Evolutionary conservation across 1,140 invertebrate species (phyloP), one percentile per base, ranked within the genome.

Genomic region (Bombus confusus): DNA sequence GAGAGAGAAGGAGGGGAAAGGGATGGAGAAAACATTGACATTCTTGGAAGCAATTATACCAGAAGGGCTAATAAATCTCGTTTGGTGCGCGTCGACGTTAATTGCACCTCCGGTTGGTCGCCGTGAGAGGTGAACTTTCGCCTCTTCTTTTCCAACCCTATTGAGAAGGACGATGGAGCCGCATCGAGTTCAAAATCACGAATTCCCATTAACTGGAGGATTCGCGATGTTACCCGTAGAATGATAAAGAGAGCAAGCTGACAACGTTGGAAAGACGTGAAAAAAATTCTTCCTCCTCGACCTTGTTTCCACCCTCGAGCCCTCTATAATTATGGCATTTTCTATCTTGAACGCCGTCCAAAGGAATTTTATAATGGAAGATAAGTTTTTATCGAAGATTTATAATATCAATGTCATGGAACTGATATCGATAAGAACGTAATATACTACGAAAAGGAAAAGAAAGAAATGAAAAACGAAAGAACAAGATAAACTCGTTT

Each of bases 1-100:
- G 47, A 52, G 13, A n/a, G 4, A 62, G 37, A 41, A 62, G 6
- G 1, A 25, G 22, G 12, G 25, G 3, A 41, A 12, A 77, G 37
- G 6, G 37, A 62, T n/a, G 13, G 28, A 62, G 75, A 77, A 77
- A 83, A 83, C 62, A 52, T 81, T 90, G 83, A 57, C 57, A 74
- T 84, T 88, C 88, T 88, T 88, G 80, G 68, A 86, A 90, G 84
- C 88, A 90, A 90, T 90, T 90, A 90, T 90, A 80, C 85, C 64
- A 43, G 73, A 83, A 75, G 83, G 79, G 78, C 74, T 90, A 90
- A 88, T 90, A 90, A 87, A 90, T 90, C 89, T 88, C 88, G 88
- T 90, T 90, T 86, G 80, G 72, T 62, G 62, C 59, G 83, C 83
- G 88, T 86, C 86, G 86, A 90, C 86, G 87, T 90, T 90, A 90